phyloP scores from a whole-genome alignment of 2,797 vertebrate genomes.

The Bradypus variegatus region DNA sequence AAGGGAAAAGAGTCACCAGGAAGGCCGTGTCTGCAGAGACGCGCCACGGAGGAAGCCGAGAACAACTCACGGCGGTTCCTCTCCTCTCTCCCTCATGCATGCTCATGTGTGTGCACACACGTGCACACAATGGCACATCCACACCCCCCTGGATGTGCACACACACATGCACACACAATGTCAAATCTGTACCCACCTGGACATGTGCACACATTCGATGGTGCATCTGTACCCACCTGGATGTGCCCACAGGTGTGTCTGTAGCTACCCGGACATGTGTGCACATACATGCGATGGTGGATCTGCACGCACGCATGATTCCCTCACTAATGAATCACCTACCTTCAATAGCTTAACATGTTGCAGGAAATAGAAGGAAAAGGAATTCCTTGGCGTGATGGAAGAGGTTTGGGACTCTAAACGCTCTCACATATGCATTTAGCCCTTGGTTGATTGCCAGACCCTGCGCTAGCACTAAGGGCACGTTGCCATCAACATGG shows the following conservation, averaged over 20 bases:
- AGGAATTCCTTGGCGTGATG: background rate
- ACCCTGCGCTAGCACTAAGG: background rate
- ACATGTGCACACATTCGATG: too few species aligned
- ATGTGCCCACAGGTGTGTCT: too few species aligned
- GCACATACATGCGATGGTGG: too few species aligned
- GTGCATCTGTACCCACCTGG: too few species aligned
- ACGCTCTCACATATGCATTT: accelerated
- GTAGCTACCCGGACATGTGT: too few species aligned
- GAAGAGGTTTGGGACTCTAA: background rate
- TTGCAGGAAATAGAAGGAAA: background rate
- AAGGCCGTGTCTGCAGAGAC: background rate
- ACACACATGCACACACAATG: background rate
- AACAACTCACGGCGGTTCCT: too few species aligned
- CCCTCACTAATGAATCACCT: background rate
- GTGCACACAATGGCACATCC: too few species aligned
- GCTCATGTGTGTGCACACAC: too few species aligned
- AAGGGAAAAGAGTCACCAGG: too few species aligned
- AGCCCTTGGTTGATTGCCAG: too few species aligned
- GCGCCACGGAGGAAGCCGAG: background rate
- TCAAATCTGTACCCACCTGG: too few species aligned
- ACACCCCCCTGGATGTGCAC: too few species aligned
- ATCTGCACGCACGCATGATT: background rate
- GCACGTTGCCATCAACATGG: accelerated
- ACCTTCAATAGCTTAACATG: background rate
- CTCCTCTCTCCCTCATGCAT: background rate